Percentiles rank a stretch among this genome's conserved stretches.
Conservation (phyloP, 2,888 invertebrate species). For the Agonopterix heracliana region DNA sequence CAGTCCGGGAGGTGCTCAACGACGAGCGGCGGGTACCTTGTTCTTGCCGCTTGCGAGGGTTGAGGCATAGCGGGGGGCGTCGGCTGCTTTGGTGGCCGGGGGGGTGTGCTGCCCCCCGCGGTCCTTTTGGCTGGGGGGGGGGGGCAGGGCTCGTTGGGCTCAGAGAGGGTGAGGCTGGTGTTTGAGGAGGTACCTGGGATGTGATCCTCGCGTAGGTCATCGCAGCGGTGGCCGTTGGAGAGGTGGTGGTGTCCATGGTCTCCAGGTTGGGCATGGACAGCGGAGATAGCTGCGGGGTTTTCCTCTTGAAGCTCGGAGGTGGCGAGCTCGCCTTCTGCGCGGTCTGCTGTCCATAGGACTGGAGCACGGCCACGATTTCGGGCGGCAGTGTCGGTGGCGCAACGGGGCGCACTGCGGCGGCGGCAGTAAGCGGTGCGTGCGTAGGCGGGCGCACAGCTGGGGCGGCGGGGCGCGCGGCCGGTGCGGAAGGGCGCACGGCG, state of each 20-base stretch:
- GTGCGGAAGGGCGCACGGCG: neutral
- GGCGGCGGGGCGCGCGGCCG: no score
- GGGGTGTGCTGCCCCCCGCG: neutral
- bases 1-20: constrained; percentile 17
- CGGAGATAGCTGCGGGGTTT: neutral
- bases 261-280: neutral
- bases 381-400: neutral
- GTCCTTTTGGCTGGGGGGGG: neutral
- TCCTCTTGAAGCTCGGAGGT: neutral
- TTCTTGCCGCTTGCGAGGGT: neutral
- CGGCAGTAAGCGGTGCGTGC: neutral
- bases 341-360: no score
- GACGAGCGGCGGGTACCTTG: constrained; percentile 8
- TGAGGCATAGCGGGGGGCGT: neutral
- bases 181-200: no score
- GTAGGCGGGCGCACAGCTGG: neutral
- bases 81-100: neutral
- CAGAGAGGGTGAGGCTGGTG: no score
- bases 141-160: neutral
- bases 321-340: neutral
- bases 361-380: neutral
- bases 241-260: neutral
- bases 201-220: no score
- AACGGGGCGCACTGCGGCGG: neutral
- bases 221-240: no score